Evolutionary conservation across 1,140 invertebrate genomes (phyloP), one percentile per base, ranked within the genome.

Genomic region (Bombus waltoni): DNA sequence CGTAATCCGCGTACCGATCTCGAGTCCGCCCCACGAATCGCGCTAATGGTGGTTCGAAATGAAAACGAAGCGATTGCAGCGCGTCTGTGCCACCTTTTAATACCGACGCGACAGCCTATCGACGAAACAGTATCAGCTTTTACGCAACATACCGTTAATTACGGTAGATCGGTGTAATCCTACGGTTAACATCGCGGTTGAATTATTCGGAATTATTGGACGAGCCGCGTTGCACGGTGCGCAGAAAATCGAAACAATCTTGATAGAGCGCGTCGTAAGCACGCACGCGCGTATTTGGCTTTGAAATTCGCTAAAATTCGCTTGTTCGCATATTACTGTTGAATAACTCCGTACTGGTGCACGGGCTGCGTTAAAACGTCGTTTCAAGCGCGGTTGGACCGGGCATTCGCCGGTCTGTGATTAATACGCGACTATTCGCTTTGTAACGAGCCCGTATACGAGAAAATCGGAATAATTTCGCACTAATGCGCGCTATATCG

Each of bases 401-500:
- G 32, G 3, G 35, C 66, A 11, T 0, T 35, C 18, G 4, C 35
- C 32, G 3, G 66, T 38, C 6, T 68, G 47, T 44, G 62, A 72
- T 80, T 32, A 59, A 40, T 25, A 25, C 22, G 42, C 44, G 66
- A 1, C 15, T 25, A 40, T 18, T 44, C 38, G 18, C 47, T 77
- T 77, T 42, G 6, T 28, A 77, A 77, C 35, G 15, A 32, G 13
- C 35, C 3, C 3, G 38, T 40, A 3, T 10, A 42, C 44, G n/a
- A 9, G 32, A 53, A 75, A 32, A 53, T 77, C 35, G 59, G 18
- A 35, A 57, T 72, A 77, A 84, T 70, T 13, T 47, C 59, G 22
- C 40, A 74, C 13, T 38, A 87, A 79, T 85, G 35, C 73, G 18
- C 47, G 18, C 0, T 53, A 68, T 59, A n/a, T 53, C 47, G 47